phyloP scores from a whole-genome alignment of 2,888 invertebrate genomes.

The Dynastes maya region DNA sequence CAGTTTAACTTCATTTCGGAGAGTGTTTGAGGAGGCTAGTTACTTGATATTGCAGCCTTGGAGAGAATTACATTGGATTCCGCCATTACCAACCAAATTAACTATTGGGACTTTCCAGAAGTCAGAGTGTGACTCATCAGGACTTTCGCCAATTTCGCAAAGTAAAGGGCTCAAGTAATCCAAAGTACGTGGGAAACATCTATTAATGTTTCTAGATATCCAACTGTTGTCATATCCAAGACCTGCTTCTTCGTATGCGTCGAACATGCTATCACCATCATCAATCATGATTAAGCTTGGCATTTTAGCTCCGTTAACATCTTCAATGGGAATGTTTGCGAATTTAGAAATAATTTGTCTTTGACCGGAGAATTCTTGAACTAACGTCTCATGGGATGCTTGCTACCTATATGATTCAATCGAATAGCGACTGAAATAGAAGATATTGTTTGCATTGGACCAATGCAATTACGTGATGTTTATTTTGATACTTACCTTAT shows the following conservation, averaged over 20 bases:
- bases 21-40: background rate
- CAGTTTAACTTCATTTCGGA: no score
- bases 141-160: slow-evolving; percentile 75
- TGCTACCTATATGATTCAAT: slow-evolving; percentile 64
- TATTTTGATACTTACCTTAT: slow-evolving; percentile 71
- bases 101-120: slow-evolving; percentile 80
- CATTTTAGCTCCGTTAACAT: slow-evolving; percentile 69
- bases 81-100: slow-evolving; percentile 71
- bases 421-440: slow-evolving; percentile 35
- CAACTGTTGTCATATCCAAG: slow-evolving; percentile 78
- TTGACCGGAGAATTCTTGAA: slow-evolving; percentile 67
- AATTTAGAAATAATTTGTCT: slow-evolving; percentile 64
- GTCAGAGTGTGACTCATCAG: slow-evolving; percentile 74
- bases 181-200: slow-evolving; percentile 80
- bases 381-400: slow-evolving; percentile 61
- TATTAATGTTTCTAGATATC: slow-evolving; percentile 72
- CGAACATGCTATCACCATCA: slow-evolving; percentile 74
- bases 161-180: slow-evolving; percentile 75
- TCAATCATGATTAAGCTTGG: slow-evolving; percentile 73
- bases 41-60: slow-evolving; percentile 51
- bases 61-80: slow-evolving; percentile 71
- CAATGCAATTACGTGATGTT: no score
- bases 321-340: slow-evolving; percentile 64
- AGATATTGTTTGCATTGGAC: no score
- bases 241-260: slow-evolving; percentile 72